Percentiles rank a stretch among this genome's conserved stretches.
phyloP scores from a whole-genome alignment of 2,113 vertebrate species.

The Megaptera novaeangliae region DNA sequence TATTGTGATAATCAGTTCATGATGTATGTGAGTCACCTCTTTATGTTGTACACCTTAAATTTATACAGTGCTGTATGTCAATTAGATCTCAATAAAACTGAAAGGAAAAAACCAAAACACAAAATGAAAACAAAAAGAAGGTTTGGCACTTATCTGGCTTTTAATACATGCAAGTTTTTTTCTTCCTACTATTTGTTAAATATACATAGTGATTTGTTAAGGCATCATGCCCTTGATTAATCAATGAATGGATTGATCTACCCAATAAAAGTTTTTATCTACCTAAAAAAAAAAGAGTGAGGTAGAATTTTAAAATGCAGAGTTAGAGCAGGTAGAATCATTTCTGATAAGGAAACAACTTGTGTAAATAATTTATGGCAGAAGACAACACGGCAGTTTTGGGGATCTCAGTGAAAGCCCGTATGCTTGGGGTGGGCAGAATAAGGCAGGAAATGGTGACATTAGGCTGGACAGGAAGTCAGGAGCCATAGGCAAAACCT shows the following conservation, averaged over 20 bases:
- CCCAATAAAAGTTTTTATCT: not conserved
- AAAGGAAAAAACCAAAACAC: not conserved
- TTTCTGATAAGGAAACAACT: not conserved
- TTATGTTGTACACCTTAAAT: not conserved
- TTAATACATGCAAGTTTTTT: not conserved
- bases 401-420: not conserved
- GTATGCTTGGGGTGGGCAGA: not conserved
- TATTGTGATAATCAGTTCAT: not conserved
- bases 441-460: not conserved
- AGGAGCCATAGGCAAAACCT: not conserved
- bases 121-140: not conserved
- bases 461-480: not conserved
- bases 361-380: not conserved
- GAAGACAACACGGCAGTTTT: not conserved
- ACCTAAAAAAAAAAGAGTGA: not conserved
- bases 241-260: not conserved
- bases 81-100: not conserved
- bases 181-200: slow-evolving; percentile 8
- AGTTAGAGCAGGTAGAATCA: not conserved
- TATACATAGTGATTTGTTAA: not conserved
- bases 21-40: not conserved
- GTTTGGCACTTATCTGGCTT: not conserved
- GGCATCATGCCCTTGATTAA: not conserved
- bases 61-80: not conserved
- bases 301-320: not conserved